Evolutionary conservation across 1,140 invertebrate genomes (phyloP).

Genomic region (Atopsyche davidsoni): DNA sequence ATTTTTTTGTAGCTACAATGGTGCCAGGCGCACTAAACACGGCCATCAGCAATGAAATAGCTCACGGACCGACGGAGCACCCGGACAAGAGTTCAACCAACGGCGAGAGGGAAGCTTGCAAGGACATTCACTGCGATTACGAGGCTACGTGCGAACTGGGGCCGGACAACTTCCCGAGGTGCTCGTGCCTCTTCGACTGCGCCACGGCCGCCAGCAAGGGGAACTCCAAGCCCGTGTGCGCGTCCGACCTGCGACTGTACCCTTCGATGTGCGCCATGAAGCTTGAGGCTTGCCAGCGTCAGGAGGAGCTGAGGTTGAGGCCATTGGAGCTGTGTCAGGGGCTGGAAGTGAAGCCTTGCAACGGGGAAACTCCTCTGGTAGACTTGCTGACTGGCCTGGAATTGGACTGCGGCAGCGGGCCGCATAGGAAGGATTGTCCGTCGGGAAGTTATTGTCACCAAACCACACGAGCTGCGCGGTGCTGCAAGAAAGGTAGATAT

Average conservation of each 20-base stretch:
- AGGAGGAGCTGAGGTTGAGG: slow-evolving; percentile 71
- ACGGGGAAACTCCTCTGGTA: slow-evolving; percentile 69
- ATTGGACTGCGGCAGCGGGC: slow-evolving; percentile 74
- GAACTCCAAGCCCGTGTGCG: slow-evolving; percentile 64
- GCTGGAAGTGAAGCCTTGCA: slow-evolving; percentile 73
- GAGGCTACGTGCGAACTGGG: slow-evolving; percentile 76
- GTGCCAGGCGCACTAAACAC: slow-evolving; percentile 34
- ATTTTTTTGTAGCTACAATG: slow-evolving; percentile 31
- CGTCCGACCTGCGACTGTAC: slow-evolving; percentile 74
- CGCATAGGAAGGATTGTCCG: slow-evolving; percentile 71
- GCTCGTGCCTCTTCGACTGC: slow-evolving; percentile 70
- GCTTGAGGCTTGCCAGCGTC: slow-evolving; percentile 73
- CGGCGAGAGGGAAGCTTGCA: slow-evolving; percentile 59
- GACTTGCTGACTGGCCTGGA: slow-evolving; percentile 63
- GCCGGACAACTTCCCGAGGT: slow-evolving; percentile 61
- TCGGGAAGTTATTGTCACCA: slow-evolving; percentile 77
- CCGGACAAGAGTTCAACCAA: slow-evolving; percentile 26
- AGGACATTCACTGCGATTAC: slow-evolving; percentile 74
- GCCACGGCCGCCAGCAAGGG: slow-evolving; percentile 46
- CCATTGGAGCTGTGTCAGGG: slow-evolving; percentile 70
- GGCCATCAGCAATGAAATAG: slow-evolving; percentile 31
- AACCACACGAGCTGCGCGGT: slow-evolving; percentile 69
- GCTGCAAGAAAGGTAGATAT: slow-evolving; percentile 68
- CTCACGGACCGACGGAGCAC: slow-evolving; percentile 24
- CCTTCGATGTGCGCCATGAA: slow-evolving; percentile 82